Evolutionary conservation across 2,113 vertebrate species (phyloP).

Genomic region (Amphiprion percula): DNA sequence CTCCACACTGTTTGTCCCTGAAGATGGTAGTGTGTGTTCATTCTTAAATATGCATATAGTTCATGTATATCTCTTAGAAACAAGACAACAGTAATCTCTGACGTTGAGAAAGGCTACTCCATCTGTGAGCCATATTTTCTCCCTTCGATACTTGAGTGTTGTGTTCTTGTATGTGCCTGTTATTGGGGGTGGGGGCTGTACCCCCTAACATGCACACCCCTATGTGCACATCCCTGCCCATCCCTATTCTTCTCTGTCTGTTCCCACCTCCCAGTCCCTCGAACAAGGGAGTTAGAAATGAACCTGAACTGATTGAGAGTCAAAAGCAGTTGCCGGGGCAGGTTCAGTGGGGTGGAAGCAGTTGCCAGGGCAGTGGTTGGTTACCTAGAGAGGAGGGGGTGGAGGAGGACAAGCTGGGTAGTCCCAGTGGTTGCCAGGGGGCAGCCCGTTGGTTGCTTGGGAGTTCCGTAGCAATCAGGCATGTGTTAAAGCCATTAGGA

Average conservation of each 20-base stretch:
- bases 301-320: conserved; percentile 83
- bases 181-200: conserved; percentile 15
- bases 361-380: conserved; percentile 78
- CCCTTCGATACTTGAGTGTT: not conserved
- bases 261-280: conserved; percentile 50
- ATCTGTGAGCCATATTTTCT: not conserved
- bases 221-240: conserved; percentile 45
- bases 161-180: conserved; percentile 11
- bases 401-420: conserved; percentile 25
- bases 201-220: conserved; percentile 5
- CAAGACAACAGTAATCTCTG: not conserved
- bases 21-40: conserved; percentile 21
- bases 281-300: conserved; percentile 69
- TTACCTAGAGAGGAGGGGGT: conserved; percentile 58
- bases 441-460: conserved; percentile 59
- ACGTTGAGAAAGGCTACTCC: too few species aligned
- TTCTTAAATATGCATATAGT: not conserved
- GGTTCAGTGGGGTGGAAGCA: conserved; percentile 81
- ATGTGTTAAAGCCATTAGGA: conserved; percentile 87
- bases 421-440: conserved; percentile 54
- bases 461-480: conserved; percentile 59
- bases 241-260: conserved; percentile 50
- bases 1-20: conserved; percentile 50
- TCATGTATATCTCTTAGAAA: conserved; percentile 9
- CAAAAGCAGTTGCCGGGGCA: conserved; percentile 82